phyloP scores from a whole-genome alignment of 1,140 invertebrate species.

The Apocrypta bakeri region DNA sequence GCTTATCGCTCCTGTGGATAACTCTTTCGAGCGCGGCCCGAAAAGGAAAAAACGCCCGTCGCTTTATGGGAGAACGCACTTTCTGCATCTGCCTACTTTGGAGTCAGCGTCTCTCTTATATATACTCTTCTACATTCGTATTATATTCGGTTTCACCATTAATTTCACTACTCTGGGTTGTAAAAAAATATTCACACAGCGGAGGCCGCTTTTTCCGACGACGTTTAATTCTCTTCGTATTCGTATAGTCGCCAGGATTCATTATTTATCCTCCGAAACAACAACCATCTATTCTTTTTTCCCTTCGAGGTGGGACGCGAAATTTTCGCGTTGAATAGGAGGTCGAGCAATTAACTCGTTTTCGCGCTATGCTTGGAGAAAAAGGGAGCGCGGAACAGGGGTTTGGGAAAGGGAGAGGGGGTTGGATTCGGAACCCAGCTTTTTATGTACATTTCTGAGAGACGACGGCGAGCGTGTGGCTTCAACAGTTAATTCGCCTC shows the following conservation, averaged over 20 bases:
- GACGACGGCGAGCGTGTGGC: not conserved
- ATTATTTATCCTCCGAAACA: not conserved
- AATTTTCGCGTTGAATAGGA: not conserved
- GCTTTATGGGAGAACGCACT: conserved; percentile 29
- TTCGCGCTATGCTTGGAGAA: not conserved
- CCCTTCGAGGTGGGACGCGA: not conserved
- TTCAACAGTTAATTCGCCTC: conserved; percentile 6
- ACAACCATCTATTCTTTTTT: too few relatives aligned
- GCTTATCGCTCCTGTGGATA: conserved; percentile 32
- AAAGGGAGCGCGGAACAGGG: not conserved
- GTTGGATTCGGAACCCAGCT: too few relatives aligned
- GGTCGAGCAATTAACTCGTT: conserved; percentile 13
- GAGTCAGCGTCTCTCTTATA: not conserved
- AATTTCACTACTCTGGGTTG: not conserved
- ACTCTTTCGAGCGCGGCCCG: not conserved
- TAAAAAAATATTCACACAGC: not conserved
- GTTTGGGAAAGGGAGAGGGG: too few relatives aligned
- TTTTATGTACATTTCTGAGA: not conserved
- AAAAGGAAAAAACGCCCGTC: conserved; percentile 3
- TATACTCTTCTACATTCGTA: not conserved
- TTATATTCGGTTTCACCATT: not conserved
- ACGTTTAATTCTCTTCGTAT: not conserved
- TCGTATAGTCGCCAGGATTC: not conserved
- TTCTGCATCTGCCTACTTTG: conserved; percentile 1
- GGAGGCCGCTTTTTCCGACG: not conserved